Base-by-base conservation (phyloP, 2,888 invertebrate genomes). In the Abrostola triplasia region DNA sequence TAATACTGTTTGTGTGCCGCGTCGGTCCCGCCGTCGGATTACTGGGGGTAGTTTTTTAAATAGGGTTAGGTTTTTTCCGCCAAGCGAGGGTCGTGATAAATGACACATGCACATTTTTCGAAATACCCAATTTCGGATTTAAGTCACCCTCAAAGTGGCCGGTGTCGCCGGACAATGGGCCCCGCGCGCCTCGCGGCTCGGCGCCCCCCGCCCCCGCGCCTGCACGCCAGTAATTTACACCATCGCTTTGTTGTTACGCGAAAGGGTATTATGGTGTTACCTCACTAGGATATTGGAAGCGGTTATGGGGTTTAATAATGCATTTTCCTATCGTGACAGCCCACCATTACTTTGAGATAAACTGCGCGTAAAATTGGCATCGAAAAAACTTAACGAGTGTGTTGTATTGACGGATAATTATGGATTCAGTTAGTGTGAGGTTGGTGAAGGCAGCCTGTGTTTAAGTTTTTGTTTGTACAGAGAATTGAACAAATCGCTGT, bases 121-220 rank as follows among this genome's bases (percentile, higher is more conserved):
- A 95, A 95, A 95, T 95, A 95, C 95, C 95, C 95, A 95, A 95
- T 95, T 95, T 95, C 92, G 94, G 95, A 95, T 95, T 95, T 95
- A 95, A 95, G 94, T 95, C 94, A 92, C 94, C 95, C 95, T 71
- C 92, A 95, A 95, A 95, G 95, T 95, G 93, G 94, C 91, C 91
- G 85, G 89, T 87, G 90, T 75, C 76, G 83, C 86, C 79, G 93
- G 92, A 92, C 92, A 92, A 92, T 90, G 77, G 91, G 84, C 81
- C 72, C 75, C 77, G 77, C 73, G 81, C 83, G 83, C 79, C 71
- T 47, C 54, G 48, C 68, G 53, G 59, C 38, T 56, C 62, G 2
- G 72, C 70, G 73, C 73, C 35, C 49, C 35, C 8, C 36, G 49
- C 78, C 77, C 73, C 79, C 73, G 78, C 71, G 76, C 54, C 55